A percentile compares a stretch with the other conserved stretches of the same genome.
phyloP scores from a whole-genome alignment of 1,140 invertebrate genomes.

The Tachypleus tridentatus region DNA sequence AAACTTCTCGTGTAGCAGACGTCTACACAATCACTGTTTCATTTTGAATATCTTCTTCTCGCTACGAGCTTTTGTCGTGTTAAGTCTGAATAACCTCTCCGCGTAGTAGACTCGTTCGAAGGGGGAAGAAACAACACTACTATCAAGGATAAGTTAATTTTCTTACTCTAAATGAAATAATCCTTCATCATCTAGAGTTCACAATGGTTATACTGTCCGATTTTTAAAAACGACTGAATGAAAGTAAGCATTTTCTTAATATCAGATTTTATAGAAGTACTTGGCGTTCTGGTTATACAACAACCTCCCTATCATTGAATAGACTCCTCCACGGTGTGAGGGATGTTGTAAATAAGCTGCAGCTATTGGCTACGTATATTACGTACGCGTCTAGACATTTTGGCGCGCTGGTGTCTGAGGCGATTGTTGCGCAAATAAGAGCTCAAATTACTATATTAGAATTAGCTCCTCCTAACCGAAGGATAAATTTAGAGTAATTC shows the following conservation, averaged over 20 bases:
- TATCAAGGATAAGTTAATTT: no score
- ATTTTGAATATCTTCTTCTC: no score
- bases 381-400: constrained; percentile 1
- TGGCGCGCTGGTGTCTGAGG: not conserved
- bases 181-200: not conserved
- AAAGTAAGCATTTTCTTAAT: not conserved
- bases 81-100: no score
- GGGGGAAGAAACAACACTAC: no score
- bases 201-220: not conserved
- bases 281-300: not conserved
- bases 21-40: no score
- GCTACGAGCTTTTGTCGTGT: no score
- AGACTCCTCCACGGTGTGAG: not conserved
- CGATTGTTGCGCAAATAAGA: constrained; percentile 1
- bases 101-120: no score
- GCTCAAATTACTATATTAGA: not conserved
- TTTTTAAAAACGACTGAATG: not conserved
- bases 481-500: no score
- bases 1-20: no score
- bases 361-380: not conserved
- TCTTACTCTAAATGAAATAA: no score
- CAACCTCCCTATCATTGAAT: not conserved
- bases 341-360: not conserved
- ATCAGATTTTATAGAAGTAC: not conserved
- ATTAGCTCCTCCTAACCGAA: no score